Evolutionary conservation across 1,140 invertebrate genomes (phyloP).

Genomic region (Pachypsylla venusta): DNA sequence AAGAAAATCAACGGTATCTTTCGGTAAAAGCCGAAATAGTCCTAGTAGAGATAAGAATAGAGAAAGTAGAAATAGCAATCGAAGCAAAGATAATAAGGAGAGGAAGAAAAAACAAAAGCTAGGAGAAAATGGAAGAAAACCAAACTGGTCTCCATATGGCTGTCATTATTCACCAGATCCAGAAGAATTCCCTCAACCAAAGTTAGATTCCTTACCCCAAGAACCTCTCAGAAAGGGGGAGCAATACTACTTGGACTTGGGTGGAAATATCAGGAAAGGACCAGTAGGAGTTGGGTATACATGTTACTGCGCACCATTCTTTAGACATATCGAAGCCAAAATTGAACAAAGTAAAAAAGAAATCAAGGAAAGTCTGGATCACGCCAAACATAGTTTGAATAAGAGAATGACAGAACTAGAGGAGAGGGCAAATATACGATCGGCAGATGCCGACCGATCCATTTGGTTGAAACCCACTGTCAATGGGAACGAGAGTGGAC

Average conservation of each 20-base stretch:
- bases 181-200: slow-evolving; percentile 65
- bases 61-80: slow-evolving; percentile 31
- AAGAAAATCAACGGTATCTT: slow-evolving; percentile 26
- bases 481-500: slow-evolving; percentile 32
- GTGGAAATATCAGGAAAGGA: slow-evolving; percentile 91
- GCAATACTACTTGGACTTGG: slow-evolving; percentile 87
- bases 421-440: slow-evolving; percentile 62
- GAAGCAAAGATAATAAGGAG: slow-evolving; percentile 35
- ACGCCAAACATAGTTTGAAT: slow-evolving; percentile 61
- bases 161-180: slow-evolving; percentile 75
- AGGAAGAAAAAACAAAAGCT: slow-evolving; percentile 32
- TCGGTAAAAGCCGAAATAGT: slow-evolving; percentile 31
- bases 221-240: slow-evolving; percentile 75
- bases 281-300: slow-evolving; percentile 76
- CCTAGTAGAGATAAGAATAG: slow-evolving; percentile 34
- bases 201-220: slow-evolving; percentile 64
- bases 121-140: slow-evolving; percentile 5
- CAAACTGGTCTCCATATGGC: slow-evolving; percentile 67
- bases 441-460: slow-evolving; percentile 43
- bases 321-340: slow-evolving; percentile 72
- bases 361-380: slow-evolving; percentile 65
- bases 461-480: slow-evolving; percentile 44
- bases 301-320: slow-evolving; percentile 61
- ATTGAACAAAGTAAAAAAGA: slow-evolving; percentile 72
- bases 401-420: slow-evolving; percentile 70